Evolutionary conservation across 2,113 vertebrate genomes (phyloP).

Genomic region (Spizaetus ornatus): DNA sequence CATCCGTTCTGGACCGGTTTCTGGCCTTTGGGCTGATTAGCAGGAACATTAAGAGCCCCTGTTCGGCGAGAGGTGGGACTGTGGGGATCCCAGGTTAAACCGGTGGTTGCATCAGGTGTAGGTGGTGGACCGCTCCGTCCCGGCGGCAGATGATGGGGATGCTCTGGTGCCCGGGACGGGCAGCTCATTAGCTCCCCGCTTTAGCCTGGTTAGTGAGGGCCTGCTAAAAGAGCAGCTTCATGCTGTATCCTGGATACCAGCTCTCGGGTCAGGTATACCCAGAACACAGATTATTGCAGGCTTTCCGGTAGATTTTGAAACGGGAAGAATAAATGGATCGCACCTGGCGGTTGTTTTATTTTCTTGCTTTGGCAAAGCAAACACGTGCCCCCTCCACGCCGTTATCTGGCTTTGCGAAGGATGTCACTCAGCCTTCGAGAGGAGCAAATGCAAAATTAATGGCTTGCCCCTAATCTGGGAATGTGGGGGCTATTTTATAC

Average conservation of each 20-base stretch:
- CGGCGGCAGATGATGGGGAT: neutral
- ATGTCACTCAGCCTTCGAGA: neutral
- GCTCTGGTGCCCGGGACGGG: conserved; percentile 53
- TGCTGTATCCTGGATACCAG: conserved; percentile 84
- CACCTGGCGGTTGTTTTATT: neutral
- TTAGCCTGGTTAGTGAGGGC: conserved; percentile 65
- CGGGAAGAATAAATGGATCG: conserved; percentile 21
- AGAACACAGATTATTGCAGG: conserved; percentile 67
- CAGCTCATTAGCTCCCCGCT: conserved; percentile 73
- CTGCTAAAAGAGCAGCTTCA: conserved; percentile 76
- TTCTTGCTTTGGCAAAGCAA: conserved; percentile 37
- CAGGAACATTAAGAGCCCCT: neutral
- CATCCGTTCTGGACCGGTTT: neutral
- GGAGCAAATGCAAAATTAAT: neutral
- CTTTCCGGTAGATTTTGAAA: conserved; percentile 67
- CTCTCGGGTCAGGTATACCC: conserved; percentile 69
- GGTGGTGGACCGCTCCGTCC: conserved; percentile 18
- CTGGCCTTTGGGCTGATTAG: neutral
- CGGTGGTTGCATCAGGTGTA: neutral
- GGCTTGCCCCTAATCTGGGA: neutral
- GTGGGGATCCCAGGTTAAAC: neutral
- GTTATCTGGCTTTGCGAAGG: neutral
- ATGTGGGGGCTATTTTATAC: neutral
- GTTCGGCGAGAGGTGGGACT: neutral
- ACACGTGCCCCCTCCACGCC: neutral